Evolutionary conservation across 2,797 vertebrate genomes (phyloP).

Genomic region (Cuculus canorus): DNA sequence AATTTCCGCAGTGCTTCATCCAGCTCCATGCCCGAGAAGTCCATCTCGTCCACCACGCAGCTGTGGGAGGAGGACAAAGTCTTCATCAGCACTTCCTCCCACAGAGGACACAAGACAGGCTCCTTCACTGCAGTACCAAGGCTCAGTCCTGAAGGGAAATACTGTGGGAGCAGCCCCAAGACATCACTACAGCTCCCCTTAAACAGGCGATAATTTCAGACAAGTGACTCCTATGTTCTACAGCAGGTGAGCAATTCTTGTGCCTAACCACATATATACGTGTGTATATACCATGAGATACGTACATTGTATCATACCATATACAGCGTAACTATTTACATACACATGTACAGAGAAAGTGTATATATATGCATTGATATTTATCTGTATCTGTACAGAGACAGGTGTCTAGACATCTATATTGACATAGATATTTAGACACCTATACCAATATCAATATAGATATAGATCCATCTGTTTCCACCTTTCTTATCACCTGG

Average conservation of each 20-base stretch:
- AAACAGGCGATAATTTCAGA: not conserved
- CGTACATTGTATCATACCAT: not conserved
- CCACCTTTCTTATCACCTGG: not conserved
- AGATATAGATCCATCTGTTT: not conserved
- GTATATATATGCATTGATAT: not conserved
- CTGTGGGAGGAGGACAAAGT: slow-evolving; percentile 56
- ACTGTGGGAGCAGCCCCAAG: not conserved
- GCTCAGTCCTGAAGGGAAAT: not conserved
- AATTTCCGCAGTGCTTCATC: slow-evolving; percentile 84
- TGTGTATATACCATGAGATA: not conserved
- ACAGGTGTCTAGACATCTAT: not conserved
- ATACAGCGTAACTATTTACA: not conserved
- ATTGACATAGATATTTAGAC: not conserved
- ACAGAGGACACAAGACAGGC: rapidly evolving
- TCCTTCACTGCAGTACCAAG: not conserved
- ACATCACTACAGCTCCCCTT: not conserved
- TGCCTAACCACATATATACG: not conserved
- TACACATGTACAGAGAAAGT: not conserved
- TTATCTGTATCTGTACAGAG: not conserved
- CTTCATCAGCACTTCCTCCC: not conserved
- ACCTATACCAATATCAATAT: not conserved
- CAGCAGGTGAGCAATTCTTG: not conserved
- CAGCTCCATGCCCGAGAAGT: slow-evolving; percentile 84
- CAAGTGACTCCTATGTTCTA: not conserved
- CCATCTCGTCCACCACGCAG: slow-evolving; percentile 86